Evolutionary conservation across 2,888 invertebrate genomes (phyloP).

Genomic region (Platypus cylindrus): DNA sequence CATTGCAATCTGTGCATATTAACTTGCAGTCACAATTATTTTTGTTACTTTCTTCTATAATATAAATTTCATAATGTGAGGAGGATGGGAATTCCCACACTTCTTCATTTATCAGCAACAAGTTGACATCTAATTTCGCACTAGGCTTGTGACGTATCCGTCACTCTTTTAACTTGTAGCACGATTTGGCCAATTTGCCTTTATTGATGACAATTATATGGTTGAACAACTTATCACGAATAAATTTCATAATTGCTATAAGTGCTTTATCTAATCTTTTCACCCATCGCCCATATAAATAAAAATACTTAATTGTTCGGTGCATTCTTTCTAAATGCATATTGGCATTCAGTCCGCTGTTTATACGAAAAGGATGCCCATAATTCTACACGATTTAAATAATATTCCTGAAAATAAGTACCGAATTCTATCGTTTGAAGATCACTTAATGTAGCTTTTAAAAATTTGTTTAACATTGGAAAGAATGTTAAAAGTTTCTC

Average conservation of each 20-base stretch:
- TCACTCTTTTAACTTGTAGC: conserved; percentile 11
- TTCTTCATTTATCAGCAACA: conserved; percentile 3
- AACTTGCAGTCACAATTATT: conserved; percentile 11
- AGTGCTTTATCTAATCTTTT: conserved; percentile 19
- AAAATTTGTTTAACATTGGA: conserved; percentile 10
- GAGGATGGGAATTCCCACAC: conserved; percentile 9
- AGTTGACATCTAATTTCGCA: conserved; percentile 3
- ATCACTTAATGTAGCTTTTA: conserved; percentile 5
- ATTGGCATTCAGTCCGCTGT: conserved; percentile 11
- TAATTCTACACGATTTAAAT: conserved; percentile 8
- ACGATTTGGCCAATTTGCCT: conserved; percentile 20
- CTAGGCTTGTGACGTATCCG: conserved; percentile 10
- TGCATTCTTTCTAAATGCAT: conserved; percentile 13
- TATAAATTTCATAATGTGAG: conserved; percentile 4
- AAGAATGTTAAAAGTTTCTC: conserved; percentile 10
- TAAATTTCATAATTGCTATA: conserved; percentile 17
- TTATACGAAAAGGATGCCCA: conserved; percentile 14
- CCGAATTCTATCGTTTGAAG: conserved; percentile 11
- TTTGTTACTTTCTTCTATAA: conserved; percentile 4
- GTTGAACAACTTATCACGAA: conserved; percentile 18
- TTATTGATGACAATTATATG: conserved; percentile 16
- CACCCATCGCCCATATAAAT: conserved; percentile 17
- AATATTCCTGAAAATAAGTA: conserved; percentile 15
- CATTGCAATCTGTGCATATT: conserved; percentile 8
- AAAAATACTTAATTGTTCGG: conserved; percentile 16